These are phyloP conservation scores for Clarias pachynema DNA, from an alignment of 2,797 vertebrate genomes.

Conservation along the genomic window DNA sequence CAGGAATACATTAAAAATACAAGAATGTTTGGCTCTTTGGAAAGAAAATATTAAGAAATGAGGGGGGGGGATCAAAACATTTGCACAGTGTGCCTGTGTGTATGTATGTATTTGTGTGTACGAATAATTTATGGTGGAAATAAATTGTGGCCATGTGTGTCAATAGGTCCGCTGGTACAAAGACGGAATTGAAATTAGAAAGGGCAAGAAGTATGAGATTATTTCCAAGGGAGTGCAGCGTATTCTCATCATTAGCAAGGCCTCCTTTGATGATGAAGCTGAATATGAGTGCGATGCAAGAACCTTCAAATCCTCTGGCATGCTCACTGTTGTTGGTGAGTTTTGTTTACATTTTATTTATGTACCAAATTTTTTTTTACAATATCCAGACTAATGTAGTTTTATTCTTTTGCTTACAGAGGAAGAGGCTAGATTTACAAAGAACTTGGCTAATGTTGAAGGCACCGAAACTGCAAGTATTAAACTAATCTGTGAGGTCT, in stretches of 20 bases:
- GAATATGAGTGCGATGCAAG: slow-evolving; percentile 96
- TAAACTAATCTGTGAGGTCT: slow-evolving; percentile 93
- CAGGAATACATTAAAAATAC: too few species aligned
- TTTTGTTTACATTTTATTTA: slow-evolving; percentile 4
- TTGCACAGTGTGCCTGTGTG: too few species aligned
- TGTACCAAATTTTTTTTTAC: background rate
- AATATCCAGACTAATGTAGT: background rate
- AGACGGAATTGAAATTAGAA: slow-evolving; percentile 92
- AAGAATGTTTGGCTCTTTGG: too few species aligned
- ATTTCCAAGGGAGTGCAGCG: slow-evolving; percentile 87
- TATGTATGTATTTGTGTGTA: background rate
- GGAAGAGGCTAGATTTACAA: slow-evolving; percentile 93
- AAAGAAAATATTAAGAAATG: background rate
- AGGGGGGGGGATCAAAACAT: too few species aligned
- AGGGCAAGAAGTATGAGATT: slow-evolving; percentile 97
- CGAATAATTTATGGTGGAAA: background rate
- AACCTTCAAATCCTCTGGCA: slow-evolving; percentile 86
- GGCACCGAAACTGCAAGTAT: slow-evolving; percentile 92
- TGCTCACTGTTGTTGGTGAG: slow-evolving; percentile 93
- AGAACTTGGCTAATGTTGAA: slow-evolving; percentile 92
- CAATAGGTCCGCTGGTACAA: slow-evolving; percentile 92
- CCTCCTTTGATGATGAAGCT: slow-evolving; percentile 91
- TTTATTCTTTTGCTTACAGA: slow-evolving; percentile 73
- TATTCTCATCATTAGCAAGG: slow-evolving; percentile 88
- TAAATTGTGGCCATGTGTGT: slow-evolving; percentile 12